Conservation (phyloP, 2,113 vertebrate genomes). For the Camelus bactrianus region DNA sequence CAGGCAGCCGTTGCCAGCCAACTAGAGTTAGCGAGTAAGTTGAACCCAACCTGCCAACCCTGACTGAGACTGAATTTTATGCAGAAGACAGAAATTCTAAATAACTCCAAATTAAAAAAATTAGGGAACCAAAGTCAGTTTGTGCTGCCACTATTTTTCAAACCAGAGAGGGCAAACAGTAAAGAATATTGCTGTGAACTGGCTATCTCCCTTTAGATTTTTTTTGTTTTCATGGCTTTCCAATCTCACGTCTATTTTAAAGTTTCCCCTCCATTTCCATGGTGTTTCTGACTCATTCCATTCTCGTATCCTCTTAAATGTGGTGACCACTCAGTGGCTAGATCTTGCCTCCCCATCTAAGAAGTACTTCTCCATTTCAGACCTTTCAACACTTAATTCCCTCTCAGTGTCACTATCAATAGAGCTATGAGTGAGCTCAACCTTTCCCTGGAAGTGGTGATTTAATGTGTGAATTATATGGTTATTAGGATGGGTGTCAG, state of each 20-base stretch:
- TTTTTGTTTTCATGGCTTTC: background rate
- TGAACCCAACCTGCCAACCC: background rate
- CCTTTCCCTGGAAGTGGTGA: constrained; percentile 73
- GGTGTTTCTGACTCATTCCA: background rate
- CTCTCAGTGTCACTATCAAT: constrained; percentile 43
- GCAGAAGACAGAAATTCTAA: background rate
- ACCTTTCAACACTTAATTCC: constrained; percentile 54
- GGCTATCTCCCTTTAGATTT: background rate
- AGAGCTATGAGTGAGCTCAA: constrained; percentile 69
- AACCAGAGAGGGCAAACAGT: background rate
- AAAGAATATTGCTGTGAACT: background rate
- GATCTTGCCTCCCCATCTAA: background rate
- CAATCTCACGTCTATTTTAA: background rate
- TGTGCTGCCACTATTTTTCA: constrained; percentile 12
- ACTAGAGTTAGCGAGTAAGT: background rate
- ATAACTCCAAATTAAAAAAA: background rate
- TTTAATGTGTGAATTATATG: constrained; percentile 80
- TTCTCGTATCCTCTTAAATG: background rate
- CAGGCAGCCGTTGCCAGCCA: background rate
- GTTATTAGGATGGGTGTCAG: constrained; percentile 78
- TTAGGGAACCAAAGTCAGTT: background rate
- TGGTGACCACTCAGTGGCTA: background rate
- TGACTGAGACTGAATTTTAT: background rate
- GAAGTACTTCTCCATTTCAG: constrained; percentile 39
- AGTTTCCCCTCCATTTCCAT: background rate